These are phyloP conservation scores for Silurus lanzhouensis DNA, from an alignment of 2,797 vertebrate genomes.

Conservation along the genomic window DNA sequence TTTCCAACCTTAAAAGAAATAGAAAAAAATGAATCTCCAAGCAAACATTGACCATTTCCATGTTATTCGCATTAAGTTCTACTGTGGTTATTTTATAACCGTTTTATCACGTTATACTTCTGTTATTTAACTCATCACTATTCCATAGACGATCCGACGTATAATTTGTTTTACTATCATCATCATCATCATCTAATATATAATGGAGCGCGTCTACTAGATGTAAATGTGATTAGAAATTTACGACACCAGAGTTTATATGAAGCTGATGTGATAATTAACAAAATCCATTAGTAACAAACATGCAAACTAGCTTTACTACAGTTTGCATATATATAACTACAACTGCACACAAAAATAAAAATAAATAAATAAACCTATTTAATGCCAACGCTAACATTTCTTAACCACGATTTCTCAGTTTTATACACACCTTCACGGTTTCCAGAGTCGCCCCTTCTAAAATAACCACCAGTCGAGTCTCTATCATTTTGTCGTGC, in stretches of 20 bases:
- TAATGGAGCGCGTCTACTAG: background rate
- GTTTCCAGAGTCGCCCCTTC: slow-evolving; percentile 92
- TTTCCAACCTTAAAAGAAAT: slow-evolving; percentile 85
- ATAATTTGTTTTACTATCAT: too few species aligned
- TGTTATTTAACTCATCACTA: background rate
- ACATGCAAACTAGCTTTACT: background rate
- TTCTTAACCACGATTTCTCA: background rate
- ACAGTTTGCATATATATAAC: too few species aligned
- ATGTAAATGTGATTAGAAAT: background rate
- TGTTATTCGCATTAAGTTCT: background rate
- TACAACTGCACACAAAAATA: too few species aligned
- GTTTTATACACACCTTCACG: slow-evolving; percentile 80
- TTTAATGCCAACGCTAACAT: background rate
- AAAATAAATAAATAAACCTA: background rate
- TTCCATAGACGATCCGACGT: too few species aligned
- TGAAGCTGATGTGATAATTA: background rate
- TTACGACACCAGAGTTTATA: background rate
- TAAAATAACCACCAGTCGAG: slow-evolving; percentile 84
- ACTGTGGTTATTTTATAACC: background rate
- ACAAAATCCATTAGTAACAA: background rate
- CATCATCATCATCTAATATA: background rate
- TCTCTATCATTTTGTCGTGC: slow-evolving; percentile 76
- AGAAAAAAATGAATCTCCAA: background rate
- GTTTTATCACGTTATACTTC: background rate
- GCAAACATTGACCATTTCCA: background rate